A percentile compares a stretch with the other conserved stretches of the same genome.
Conservation (phyloP, 2,113 vertebrate genomes). For the Dicrurus megarhynchus region DNA sequence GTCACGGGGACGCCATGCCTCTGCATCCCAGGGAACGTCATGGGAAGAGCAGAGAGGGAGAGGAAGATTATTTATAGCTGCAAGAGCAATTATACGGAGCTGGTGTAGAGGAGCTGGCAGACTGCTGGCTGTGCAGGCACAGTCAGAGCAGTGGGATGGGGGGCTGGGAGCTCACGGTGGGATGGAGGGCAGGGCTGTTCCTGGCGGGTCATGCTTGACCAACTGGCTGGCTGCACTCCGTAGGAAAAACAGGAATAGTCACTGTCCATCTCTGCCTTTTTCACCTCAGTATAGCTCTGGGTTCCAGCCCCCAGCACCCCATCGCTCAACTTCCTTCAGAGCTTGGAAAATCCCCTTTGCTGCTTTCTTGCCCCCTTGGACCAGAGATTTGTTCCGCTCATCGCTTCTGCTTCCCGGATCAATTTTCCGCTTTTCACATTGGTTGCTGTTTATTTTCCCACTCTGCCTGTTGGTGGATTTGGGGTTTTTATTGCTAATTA, state of each 20-base stretch:
- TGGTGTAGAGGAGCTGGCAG: neutral
- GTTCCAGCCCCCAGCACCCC: neutral
- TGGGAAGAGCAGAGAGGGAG: neutral
- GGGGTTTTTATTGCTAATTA: neutral
- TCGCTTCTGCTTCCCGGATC: neutral
- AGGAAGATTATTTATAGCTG: conserved; percentile 6
- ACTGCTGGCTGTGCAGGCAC: neutral
- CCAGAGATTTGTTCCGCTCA: neutral
- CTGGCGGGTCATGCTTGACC: fast-evolving
- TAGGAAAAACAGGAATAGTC: neutral
- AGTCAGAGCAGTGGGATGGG: neutral
- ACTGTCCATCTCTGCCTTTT: neutral
- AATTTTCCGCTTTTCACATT: neutral
- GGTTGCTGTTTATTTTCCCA: neutral
- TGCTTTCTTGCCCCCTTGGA: neutral
- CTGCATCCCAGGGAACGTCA: neutral
- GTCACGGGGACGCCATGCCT: neutral
- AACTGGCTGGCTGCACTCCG: fast-evolving
- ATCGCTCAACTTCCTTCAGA: neutral
- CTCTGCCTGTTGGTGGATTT: neutral
- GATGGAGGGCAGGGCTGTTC: neutral
- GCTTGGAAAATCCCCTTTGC: neutral
- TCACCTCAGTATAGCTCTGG: neutral
- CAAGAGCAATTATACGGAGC: neutral
- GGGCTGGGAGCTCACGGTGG: neutral